Base-by-base conservation (phyloP, 2,113 vertebrate species). In the Caloenas nicobarica region DNA sequence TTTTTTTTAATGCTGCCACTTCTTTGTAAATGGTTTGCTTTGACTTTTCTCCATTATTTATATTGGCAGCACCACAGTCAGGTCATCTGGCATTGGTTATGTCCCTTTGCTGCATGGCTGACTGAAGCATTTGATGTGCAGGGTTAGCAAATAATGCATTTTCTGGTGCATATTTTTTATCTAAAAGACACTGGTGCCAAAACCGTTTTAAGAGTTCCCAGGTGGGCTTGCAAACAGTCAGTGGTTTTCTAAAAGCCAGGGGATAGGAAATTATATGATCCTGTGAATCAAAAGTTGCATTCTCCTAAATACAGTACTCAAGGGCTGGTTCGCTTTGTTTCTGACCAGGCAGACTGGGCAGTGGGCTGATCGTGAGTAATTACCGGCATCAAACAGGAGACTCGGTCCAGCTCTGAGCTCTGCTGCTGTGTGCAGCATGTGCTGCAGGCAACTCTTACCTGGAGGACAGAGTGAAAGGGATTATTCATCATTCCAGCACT, bases 21-120 rank as follows among this genome's bases (percentile, higher is more conserved):
- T 81, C 68, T 93, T 86, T 53, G 46, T 88, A 84, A 95, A 91
- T 44, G 76, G 26, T 79, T 94, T 90, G 38, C 69, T 86, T 94
- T 92, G 69, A 72, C 48, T 96, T 91, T 88, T 72, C 80, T 88
- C n/a, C 51, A 6, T 71, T 86, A 4, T 84, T 53, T 81, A 4
- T 61, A 31, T 68, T 93, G 76, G 76, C 80, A 84, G 24, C n/a
- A 84, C 56, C 56, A 68, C 33, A 53, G 72, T 53, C 53, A 33
- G 48, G 33, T 88, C 60, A 70, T 29, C 69, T 86, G 82, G 42
- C 69, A 24, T 3, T 68, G 60, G 8, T 68, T 58, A 10, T 74
- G 51, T 58, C 72, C 82, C 69, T 81, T 58, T 64, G 57, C 65
- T 91, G 65, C 58, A 69, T 74, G 76, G 9, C 76, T 91, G 80